Evolutionary conservation across 2,113 vertebrate genomes (phyloP).

Genomic region (Xenopus borealis): DNA sequence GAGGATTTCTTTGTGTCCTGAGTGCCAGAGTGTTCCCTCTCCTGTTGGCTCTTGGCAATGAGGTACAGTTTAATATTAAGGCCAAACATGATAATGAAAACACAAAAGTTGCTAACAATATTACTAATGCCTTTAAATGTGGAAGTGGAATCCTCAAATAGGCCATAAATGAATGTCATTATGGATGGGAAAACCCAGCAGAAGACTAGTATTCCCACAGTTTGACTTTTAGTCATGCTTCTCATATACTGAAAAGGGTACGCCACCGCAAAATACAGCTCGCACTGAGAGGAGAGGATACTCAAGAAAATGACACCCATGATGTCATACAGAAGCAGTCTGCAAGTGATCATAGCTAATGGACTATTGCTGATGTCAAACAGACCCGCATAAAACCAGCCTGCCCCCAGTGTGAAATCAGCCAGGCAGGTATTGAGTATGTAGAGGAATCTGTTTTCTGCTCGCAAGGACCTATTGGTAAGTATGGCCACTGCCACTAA

Average conservation of each 20-base stretch:
- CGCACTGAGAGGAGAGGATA: slow-evolving; percentile 9
- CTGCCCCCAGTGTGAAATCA: not conserved
- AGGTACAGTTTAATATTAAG: slow-evolving; percentile 2
- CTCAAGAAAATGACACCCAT: slow-evolving; percentile 8
- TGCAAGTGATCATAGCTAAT: not conserved
- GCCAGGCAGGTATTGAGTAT: slow-evolving; percentile 8
- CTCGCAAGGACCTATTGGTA: not conserved
- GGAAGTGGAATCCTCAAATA: not conserved
- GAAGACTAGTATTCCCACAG: not conserved
- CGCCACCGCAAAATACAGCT: not conserved
- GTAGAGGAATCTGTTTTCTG: slow-evolving; percentile 24
- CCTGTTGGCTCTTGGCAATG: slow-evolving; percentile 5
- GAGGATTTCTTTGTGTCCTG: slow-evolving; percentile 16
- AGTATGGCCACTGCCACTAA: not conserved
- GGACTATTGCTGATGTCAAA: not conserved
- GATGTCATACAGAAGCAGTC: not conserved
- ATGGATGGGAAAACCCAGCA: slow-evolving; percentile 4
- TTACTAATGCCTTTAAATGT: slow-evolving; percentile 10
- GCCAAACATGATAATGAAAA: slow-evolving; percentile 9
- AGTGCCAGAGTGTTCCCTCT: not conserved
- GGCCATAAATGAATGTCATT: not conserved
- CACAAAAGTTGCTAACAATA: slow-evolving; percentile 1
- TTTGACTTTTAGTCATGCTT: not conserved
- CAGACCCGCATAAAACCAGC: slow-evolving; percentile 8
- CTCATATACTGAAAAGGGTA: slow-evolving; percentile 4